These are phyloP conservation scores for Platanista minor DNA, from an alignment of 2,113 vertebrate genomes.

Conservation along the genomic window DNA sequence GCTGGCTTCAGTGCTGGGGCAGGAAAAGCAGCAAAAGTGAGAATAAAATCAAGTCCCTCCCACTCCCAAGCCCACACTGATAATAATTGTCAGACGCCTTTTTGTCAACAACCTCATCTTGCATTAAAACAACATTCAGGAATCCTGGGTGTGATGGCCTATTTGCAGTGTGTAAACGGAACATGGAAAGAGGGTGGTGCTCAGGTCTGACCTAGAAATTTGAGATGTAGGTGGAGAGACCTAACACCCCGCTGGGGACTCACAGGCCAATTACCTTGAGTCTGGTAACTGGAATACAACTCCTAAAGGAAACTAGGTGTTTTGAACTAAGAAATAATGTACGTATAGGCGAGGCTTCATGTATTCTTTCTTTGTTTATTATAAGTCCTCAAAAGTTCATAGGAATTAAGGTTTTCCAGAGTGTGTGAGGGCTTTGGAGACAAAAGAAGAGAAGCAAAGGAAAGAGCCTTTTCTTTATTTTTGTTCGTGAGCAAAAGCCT, in stretches of 20 bases:
- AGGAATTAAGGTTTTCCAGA: conserved; percentile 46
- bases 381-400: conserved; percentile 51
- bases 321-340: conserved; percentile 40
- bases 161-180: conserved; percentile 42
- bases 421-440: not conserved
- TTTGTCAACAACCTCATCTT: conserved; percentile 27
- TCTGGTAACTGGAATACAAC: conserved; percentile 59
- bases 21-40: conserved; percentile 39
- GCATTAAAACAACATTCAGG: conserved; percentile 41
- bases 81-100: conserved; percentile 1
- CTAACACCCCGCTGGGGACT: conserved; percentile 58
- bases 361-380: conserved; percentile 50
- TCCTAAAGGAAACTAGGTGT: conserved; percentile 59
- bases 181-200: conserved; percentile 51
- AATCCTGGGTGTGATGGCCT: conserved; percentile 40
- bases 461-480: not conserved
- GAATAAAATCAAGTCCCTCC: not conserved
- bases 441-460: not conserved
- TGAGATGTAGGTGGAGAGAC: conserved; percentile 60
- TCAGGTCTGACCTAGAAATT: conserved; percentile 69
- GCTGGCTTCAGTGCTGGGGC: conserved; percentile 56
- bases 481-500: conserved; percentile 26
- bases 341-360: not conserved
- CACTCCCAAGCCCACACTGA: not conserved
- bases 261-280: conserved; percentile 55